These are phyloP conservation scores for Triplophysa dalaica DNA, from an alignment of 2,113 vertebrate genomes.

Conservation along the genomic window DNA sequence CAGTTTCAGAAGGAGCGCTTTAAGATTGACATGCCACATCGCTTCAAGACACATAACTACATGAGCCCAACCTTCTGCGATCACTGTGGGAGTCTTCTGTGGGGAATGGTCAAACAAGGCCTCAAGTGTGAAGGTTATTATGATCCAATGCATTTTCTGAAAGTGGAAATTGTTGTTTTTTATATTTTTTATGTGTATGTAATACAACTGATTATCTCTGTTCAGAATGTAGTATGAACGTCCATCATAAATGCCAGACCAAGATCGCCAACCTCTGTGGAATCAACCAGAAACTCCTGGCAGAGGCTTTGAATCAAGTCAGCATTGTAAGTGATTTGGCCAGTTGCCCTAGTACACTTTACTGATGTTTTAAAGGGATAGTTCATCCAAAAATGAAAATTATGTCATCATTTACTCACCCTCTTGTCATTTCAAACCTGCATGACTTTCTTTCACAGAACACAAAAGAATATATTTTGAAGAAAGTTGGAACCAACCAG, in stretches of 20 bases:
- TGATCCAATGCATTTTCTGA: neutral
- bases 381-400: too few relatives aligned
- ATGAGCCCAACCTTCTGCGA: conserved; percentile 99
- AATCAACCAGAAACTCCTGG: conserved; percentile 97
- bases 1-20: conserved; percentile 99
- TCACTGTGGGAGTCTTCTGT: conserved; percentile 96
- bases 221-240: conserved; percentile 93
- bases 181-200: neutral
- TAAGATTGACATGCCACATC: conserved; percentile 98
- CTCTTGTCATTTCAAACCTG: too few relatives aligned
- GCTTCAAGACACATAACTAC: conserved; percentile 94
- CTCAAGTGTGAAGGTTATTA: conserved; percentile 94
- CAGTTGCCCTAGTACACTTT: neutral
- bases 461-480: too few relatives aligned
- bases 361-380: too few relatives aligned
- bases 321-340: conserved; percentile 78
- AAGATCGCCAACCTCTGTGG: conserved; percentile 98
- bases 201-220: conserved; percentile 20
- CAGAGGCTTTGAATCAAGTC: conserved; percentile 96
- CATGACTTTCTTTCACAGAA: too few relatives aligned
- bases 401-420: too few relatives aligned
- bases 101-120: conserved; percentile 96
- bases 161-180: neutral
- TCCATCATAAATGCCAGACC: conserved; percentile 94
- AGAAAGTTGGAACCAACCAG: too few relatives aligned